Evolutionary conservation across 2,113 vertebrate species (phyloP).

Genomic region (Murina feae): DNA sequence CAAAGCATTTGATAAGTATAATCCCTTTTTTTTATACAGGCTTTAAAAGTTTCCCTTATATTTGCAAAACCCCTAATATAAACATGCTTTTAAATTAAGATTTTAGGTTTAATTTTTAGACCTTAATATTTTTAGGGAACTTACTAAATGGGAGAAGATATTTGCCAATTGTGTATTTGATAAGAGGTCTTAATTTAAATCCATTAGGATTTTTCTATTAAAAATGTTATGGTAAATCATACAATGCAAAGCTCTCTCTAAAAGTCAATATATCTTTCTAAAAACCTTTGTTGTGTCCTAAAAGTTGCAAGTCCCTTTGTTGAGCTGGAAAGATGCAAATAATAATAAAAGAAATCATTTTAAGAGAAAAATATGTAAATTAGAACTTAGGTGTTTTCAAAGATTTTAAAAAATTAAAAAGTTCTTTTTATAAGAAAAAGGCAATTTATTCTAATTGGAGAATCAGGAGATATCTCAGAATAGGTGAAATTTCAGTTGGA

Average conservation of each 20-base stretch:
- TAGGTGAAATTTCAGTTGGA: neutral
- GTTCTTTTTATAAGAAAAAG: neutral
- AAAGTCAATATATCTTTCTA: neutral
- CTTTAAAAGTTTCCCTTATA: neutral
- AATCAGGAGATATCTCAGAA: neutral
- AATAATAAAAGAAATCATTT: neutral
- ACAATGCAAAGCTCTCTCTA: neutral
- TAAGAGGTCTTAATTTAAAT: neutral
- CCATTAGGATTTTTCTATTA: neutral
- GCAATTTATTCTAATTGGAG: neutral
- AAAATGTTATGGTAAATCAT: neutral
- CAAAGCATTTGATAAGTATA: neutral
- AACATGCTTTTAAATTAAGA: neutral
- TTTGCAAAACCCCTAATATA: neutral
- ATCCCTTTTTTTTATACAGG: neutral
- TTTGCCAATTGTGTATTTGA: neutral
- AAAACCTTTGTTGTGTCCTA: neutral
- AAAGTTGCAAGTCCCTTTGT: neutral
- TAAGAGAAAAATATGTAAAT: neutral
- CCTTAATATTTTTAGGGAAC: neutral
- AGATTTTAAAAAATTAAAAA: neutral
- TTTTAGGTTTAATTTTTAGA: neutral
- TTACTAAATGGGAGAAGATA: neutral
- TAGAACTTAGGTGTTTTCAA: neutral
- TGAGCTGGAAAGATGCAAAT: neutral